These are phyloP conservation scores for Salminus brasiliensis DNA, from an alignment of 2,113 vertebrate species.

Conservation along the genomic window DNA sequence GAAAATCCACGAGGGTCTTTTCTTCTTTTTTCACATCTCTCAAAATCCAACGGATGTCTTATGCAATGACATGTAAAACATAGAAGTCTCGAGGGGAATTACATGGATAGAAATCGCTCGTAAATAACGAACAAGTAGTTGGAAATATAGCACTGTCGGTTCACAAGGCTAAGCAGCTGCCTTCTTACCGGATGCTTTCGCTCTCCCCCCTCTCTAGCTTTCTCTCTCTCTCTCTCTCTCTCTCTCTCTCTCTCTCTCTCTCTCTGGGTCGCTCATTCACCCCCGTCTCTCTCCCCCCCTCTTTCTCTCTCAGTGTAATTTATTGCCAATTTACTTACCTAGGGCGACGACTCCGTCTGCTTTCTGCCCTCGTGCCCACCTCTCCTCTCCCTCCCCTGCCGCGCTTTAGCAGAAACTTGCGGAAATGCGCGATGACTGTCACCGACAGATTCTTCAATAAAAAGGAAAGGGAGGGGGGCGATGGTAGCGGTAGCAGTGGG, in stretches of 20 bases:
- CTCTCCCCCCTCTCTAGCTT: constrained; percentile 40
- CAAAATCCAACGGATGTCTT: constrained; percentile 18
- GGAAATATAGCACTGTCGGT: neutral
- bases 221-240: constrained; percentile 25
- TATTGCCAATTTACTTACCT: constrained; percentile 64
- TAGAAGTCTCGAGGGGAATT: constrained; percentile 26
- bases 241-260: neutral
- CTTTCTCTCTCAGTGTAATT: constrained; percentile 28
- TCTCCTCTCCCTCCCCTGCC: neutral
- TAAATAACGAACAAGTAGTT: neutral
- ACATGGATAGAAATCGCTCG: neutral
- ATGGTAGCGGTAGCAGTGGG: too few species aligned
- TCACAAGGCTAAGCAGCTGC: constrained; percentile 42
- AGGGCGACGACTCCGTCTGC: constrained; percentile 60
- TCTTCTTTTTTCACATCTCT: neutral
- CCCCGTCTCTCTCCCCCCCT: constrained; percentile 25
- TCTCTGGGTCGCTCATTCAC: constrained; percentile 35
- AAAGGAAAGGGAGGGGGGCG: neutral
- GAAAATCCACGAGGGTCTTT: constrained; percentile 5
- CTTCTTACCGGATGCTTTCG: constrained; percentile 57
- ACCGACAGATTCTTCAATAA: constrained; percentile 15
- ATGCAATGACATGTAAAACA: constrained; percentile 36
- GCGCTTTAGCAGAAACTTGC: constrained; percentile 43
- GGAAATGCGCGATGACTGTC: constrained; percentile 24
- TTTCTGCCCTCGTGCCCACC: constrained; percentile 43